Conservation (phyloP, 1,140 invertebrate genomes). For the Ooceraea biroi region DNA sequence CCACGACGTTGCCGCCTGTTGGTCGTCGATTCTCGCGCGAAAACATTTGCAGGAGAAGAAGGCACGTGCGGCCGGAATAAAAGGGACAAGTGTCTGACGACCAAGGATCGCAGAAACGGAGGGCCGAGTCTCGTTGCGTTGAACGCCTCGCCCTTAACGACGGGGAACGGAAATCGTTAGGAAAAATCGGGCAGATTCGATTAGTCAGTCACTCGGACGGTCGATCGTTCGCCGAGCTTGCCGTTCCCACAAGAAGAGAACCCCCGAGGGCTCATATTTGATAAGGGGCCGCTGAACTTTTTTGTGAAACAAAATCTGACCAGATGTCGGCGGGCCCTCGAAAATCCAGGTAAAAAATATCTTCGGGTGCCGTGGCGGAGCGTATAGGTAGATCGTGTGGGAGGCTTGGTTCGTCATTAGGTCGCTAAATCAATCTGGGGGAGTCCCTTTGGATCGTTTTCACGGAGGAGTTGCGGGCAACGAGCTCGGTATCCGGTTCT, state of each 20-base stretch:
- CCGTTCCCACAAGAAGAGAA: conserved; percentile 74
- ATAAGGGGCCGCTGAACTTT: conserved; percentile 80
- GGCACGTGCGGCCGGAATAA: conserved; percentile 59
- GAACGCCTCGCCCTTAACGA: conserved; percentile 2
- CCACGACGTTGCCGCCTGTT: conserved; percentile 57
- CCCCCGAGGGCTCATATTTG: conserved; percentile 75
- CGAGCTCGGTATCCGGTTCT: conserved; percentile 66
- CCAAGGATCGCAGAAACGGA: not conserved
- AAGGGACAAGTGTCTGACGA: conserved; percentile 49
- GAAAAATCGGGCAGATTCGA: not conserved
- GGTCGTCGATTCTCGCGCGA: conserved; percentile 50
- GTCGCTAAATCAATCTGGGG: conserved; percentile 80
- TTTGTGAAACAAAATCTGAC: conserved; percentile 85
- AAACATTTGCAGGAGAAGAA: conserved; percentile 36
- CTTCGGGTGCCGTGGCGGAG: conserved; percentile 58
- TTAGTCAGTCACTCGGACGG: conserved; percentile 16
- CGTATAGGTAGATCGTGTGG: conserved; percentile 72
- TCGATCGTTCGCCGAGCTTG: conserved; percentile 12
- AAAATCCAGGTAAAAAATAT: conserved; percentile 79
- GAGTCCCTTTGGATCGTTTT: conserved; percentile 63
- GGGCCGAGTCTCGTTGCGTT: too few relatives aligned
- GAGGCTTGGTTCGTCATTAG: conserved; percentile 80
- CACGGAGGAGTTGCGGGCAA: conserved; percentile 62
- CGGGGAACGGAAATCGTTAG: not conserved
- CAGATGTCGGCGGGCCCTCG: conserved; percentile 80